phyloP scores from a whole-genome alignment of 2,888 invertebrate genomes.

The Spodoptera littoralis region DNA sequence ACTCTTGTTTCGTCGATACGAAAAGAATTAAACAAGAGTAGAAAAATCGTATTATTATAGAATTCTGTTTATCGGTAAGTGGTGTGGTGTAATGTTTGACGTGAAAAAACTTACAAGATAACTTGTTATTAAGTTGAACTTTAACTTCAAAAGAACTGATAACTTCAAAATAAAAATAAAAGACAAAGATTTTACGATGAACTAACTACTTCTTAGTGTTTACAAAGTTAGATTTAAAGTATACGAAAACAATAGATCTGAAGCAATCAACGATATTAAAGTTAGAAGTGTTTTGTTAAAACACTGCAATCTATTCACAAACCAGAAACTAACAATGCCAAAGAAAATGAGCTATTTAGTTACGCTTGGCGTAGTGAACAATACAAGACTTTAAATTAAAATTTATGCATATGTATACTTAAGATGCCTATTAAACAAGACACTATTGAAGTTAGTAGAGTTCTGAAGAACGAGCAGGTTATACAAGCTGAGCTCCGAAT shows the following conservation, averaged over 20 bases:
- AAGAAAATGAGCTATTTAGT: conserved; percentile 29
- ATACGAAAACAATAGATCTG: conserved; percentile 21
- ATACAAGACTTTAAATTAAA: conserved; percentile 19
- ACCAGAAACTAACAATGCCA: conserved; percentile 8
- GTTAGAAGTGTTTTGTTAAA: conserved; percentile 20
- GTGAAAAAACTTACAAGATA: background rate
- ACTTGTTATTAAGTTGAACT: background rate
- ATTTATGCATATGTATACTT: no score
- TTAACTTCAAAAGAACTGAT: background rate
- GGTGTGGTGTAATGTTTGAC: background rate
- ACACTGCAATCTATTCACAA: conserved; percentile 21
- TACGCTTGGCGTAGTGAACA: conserved; percentile 19
- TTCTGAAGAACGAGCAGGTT: no score
- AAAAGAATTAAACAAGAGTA: no score
- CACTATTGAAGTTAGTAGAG: no score
- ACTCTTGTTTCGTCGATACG: no score
- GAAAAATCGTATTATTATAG: no score
- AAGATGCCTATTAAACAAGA: no score
- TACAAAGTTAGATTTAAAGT: conserved; percentile 16
- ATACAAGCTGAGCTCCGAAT: no score
- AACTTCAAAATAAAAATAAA: conserved; percentile 13
- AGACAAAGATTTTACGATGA: conserved; percentile 12
- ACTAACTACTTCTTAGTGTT: conserved; percentile 8
- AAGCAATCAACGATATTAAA: conserved; percentile 19
- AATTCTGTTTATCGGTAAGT: no score